These are phyloP conservation scores for Schrankia costaestrigalis DNA, from an alignment of 2,888 invertebrate species.

Conservation along the genomic window DNA sequence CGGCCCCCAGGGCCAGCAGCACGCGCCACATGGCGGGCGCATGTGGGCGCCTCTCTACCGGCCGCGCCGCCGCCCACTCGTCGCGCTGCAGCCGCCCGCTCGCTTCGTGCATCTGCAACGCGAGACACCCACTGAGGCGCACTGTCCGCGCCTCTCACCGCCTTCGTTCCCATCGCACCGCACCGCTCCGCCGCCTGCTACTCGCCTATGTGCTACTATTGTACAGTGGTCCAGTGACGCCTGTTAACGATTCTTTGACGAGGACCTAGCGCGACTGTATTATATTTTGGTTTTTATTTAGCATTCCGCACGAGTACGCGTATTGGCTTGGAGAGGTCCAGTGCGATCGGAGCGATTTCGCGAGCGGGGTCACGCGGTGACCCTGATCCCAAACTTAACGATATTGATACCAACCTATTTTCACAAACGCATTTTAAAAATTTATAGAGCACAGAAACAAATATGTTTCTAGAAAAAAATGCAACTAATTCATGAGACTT, in stretches of 20 bases:
- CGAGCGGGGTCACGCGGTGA: slow-evolving; percentile 64
- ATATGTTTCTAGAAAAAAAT: slow-evolving; percentile 7
- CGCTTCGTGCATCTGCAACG: slow-evolving; percentile 75
- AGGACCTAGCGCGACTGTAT: slow-evolving; percentile 46
- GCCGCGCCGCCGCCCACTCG: slow-evolving; percentile 61
- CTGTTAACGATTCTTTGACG: slow-evolving; percentile 42
- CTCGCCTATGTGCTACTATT: slow-evolving; percentile 45
- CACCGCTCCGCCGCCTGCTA: slow-evolving; percentile 62
- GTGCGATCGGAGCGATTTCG: slow-evolving; percentile 77
- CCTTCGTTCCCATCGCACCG: slow-evolving; percentile 73
- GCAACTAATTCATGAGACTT: too few relatives aligned
- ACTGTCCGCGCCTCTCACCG: slow-evolving; percentile 58
- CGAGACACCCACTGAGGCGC: slow-evolving; percentile 75
- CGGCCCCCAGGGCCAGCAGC: slow-evolving; percentile 80
- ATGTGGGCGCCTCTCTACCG: slow-evolving; percentile 74
- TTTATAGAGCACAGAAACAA: slow-evolving; percentile 1
- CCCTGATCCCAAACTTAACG: slow-evolving; percentile 58
- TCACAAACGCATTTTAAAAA: slow-evolving; percentile 5
- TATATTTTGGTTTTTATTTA: slow-evolving; percentile 30
- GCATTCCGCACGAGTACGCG: slow-evolving; percentile 55
- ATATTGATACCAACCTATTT: slow-evolving; percentile 68
- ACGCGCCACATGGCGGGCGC: slow-evolving; percentile 79
- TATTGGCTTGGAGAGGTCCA: slow-evolving; percentile 71
- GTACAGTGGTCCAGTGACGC: slow-evolving; percentile 43
- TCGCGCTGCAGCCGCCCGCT: slow-evolving; percentile 56